phyloP scores from a whole-genome alignment of 1,140 invertebrate genomes.

The Druon quercuslanigerum region DNA sequence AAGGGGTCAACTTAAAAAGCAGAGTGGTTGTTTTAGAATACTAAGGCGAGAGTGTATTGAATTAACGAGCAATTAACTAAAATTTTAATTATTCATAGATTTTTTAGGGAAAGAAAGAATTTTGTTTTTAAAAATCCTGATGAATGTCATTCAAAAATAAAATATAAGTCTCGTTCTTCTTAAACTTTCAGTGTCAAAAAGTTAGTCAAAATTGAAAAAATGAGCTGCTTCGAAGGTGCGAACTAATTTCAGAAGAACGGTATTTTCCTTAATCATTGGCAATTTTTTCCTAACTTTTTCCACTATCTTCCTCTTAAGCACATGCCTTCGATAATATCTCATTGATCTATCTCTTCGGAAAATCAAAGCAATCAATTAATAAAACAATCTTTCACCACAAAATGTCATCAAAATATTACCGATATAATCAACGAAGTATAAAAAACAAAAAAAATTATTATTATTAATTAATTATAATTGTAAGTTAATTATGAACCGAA shows the following conservation, averaged over 20 bases:
- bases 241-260: background rate
- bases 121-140: no score
- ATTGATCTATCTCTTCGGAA: background rate
- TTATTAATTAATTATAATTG: no score
- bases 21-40: no score
- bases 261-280: background rate
- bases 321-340: conserved; percentile 9
- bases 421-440: conserved; percentile 9
- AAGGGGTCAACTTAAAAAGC: no score
- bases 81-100: no score
- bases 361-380: conserved; percentile 1
- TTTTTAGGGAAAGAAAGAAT: no score
- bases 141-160: conserved; percentile 17
- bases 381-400: background rate
- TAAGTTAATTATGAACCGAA: background rate
- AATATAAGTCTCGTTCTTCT: background rate
- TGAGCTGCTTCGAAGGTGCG: background rate
- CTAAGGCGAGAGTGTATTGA: no score
- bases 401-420: no score
- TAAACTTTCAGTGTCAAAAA: conserved; percentile 1
- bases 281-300: background rate
- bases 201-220: background rate
- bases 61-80: no score
- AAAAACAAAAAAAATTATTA: background rate
- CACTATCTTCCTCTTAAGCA: background rate